Evolutionary conservation across 1,140 invertebrate genomes (phyloP), one percentile per base, ranked within the genome.

Genomic region (Macrocentrus cingulum): DNA sequence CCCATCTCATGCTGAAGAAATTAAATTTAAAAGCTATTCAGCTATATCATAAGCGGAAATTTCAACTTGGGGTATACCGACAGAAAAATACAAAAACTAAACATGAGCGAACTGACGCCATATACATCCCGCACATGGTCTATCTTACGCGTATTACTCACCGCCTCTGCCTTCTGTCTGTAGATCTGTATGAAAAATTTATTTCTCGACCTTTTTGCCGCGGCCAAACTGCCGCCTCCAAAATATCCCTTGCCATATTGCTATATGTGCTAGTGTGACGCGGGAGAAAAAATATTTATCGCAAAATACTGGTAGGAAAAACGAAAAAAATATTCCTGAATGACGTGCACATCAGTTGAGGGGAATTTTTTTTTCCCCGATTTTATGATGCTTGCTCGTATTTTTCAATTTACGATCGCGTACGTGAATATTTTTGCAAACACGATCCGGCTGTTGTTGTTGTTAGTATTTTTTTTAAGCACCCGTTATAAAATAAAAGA

Each of bases 11-110:
- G 63, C 53, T 68, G 63, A 71, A 72, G 66, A 66, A 69, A 72
- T 71, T 69, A 69, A 69, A 60, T 59, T 63, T 71, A 66, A 66
- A 66, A 66, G n/a, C n/a, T n/a, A n/a, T n/a, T n/a, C n/a, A n/a
- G n/a, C n/a, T n/a, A n/a, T n/a, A n/a, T n/a, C n/a, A n/a, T n/a
- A n/a, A n/a, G n/a, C n/a, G n/a, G n/a, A n/a, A n/a, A n/a, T n/a
- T n/a, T n/a, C n/a, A n/a, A n/a, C 16, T 16, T 48, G 49, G 50
- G 2, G 8, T 8, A n/a, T 11, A 13, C 7, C 8, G 36, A 3
- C 7, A 39, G 49, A 25, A 65, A 45, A 32, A 50, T 48, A 36
- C 44, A 62, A 55, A 62, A 57, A 54, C 9, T 19, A 51, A 36
- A 52, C 32, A 37, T 36, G 29, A 51, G 29, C 36, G 19, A 57